Base-by-base conservation (phyloP, 2,113 vertebrate species). In the Oceanites oceanicus region DNA sequence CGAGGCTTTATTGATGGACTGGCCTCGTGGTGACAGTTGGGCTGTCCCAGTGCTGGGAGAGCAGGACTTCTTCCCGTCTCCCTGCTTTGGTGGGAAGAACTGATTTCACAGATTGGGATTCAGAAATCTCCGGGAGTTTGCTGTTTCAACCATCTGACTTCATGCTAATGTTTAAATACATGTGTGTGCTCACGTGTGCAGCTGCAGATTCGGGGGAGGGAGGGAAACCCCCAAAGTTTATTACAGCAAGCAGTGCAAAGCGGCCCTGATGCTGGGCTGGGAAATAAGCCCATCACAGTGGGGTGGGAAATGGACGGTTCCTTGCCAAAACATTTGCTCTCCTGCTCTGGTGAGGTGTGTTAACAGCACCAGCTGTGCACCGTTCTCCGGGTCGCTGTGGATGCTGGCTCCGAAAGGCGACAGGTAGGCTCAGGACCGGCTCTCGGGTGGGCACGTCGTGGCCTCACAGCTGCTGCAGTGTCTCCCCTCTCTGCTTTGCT, bases 291-390 rank as follows among this genome's bases (percentile, higher is more conserved):
- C 44, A 18, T 85, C 29, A 1, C 42, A 9, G 30, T 10, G 17
- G 26, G 15, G 30, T 70, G 73, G 45, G 68, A 50, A 13, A 13
- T 3, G 6, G 20, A 5, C 0, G 1, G 30, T 30, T 0, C 0
- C 22, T 61, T 84, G 59, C 59, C 25, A 55, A 8, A 61, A 15
- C 27, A 53, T 47, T 71, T 58, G 56, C 25, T 77, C 34, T 34
- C 22, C 59, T n/a, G 83, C 34, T 40, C 50, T 25, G 10, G 10
- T n/a, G 61, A 36, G 55, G 61, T 71, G 50, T 80, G 73, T 32
- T 5, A 22, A 20, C 68, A 55, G 49, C 9, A 3, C 50, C 3
- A 8, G 34, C 15, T 10, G 22, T 3, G 44, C 26, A 16, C 49
- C 5, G 1, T 45, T 58, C 75, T 77, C 70, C 0, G 25, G 14